Conservation (phyloP, 2,888 invertebrate genomes). For the Himalopsyche kuldschensis region DNA sequence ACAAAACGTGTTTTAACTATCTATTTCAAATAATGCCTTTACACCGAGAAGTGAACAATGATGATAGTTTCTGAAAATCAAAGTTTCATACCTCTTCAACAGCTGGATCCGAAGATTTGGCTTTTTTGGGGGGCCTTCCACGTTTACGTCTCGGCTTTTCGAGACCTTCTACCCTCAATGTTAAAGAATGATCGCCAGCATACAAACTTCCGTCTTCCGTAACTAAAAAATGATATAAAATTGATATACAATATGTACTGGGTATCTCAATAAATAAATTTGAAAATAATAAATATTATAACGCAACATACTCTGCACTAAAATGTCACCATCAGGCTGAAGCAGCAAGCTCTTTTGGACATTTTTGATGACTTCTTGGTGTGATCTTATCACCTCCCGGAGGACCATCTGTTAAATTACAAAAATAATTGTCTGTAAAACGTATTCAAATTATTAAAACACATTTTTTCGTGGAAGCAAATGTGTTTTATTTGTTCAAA, state of each 20-base stretch:
- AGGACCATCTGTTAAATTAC: conserved; percentile 9
- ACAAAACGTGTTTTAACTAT: too few relatives aligned
- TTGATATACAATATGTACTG: neutral
- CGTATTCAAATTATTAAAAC: too few relatives aligned
- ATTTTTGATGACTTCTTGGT: conserved; percentile 46
- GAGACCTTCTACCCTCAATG: conserved; percentile 65
- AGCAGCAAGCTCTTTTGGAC: conserved; percentile 41
- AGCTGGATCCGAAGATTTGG: conserved; percentile 28
- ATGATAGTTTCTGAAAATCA: neutral
- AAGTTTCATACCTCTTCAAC: conserved; percentile 17
- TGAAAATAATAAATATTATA: neutral
- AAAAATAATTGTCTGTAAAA: neutral
- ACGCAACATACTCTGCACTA: conserved; percentile 55
- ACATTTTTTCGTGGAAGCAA: too few relatives aligned
- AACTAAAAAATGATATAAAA: conserved; percentile 50
- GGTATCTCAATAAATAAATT: neutral
- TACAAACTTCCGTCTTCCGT: conserved; percentile 65
- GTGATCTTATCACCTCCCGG: conserved; percentile 11
- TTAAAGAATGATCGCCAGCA: conserved; percentile 65
- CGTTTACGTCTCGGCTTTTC: conserved; percentile 69
- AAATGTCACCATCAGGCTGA: conserved; percentile 51
- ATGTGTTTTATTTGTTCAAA: too few relatives aligned
- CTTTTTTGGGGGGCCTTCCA: conserved; percentile 68
- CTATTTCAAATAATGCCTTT: too few relatives aligned
- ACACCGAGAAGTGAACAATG: neutral